Conservation (phyloP, 2,888 invertebrate genomes). For the Labia minor region DNA sequence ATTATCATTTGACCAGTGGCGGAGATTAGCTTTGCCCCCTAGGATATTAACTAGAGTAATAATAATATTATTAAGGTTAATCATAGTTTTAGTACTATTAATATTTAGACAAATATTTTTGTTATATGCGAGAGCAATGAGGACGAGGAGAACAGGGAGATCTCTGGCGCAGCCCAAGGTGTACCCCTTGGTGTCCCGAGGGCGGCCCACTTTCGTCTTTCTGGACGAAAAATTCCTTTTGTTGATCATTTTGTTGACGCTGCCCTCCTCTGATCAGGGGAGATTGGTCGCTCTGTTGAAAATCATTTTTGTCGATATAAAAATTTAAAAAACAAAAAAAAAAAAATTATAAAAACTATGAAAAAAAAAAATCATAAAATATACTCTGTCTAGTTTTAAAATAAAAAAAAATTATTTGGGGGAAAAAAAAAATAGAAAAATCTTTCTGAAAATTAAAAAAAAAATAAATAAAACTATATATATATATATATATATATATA, state of each 20-base stretch:
- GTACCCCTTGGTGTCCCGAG: not conserved
- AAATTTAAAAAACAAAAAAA: not conserved
- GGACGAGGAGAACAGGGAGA: conserved; percentile 14
- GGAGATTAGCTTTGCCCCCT: not conserved
- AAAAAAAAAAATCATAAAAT: conserved; percentile 16
- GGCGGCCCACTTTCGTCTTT: not conserved
- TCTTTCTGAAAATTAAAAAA: too few relatives aligned
- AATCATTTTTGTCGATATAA: conserved; percentile 1
- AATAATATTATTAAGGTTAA: not conserved
- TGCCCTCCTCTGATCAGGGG: conserved; percentile 14
- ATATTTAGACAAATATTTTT: conserved; percentile 5
- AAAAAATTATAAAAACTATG: too few relatives aligned
- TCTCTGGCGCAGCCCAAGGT: conserved; percentile 9
- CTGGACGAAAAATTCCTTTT: conserved; percentile 18
- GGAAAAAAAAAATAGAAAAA: not conserved
- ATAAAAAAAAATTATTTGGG: not conserved
- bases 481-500: too few relatives aligned
- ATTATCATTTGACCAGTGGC: conserved; percentile 14
- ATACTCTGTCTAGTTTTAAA: conserved; percentile 18
- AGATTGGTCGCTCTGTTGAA: conserved; percentile 1
- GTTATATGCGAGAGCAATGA: conserved; percentile 9
- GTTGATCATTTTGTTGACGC: conserved; percentile 22
- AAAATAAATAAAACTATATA: too few relatives aligned
- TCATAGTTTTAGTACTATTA: not conserved
- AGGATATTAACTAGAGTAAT: conserved; percentile 13